phyloP scores from a whole-genome alignment of 1,140 invertebrate species.

The Plectus sambesii region DNA sequence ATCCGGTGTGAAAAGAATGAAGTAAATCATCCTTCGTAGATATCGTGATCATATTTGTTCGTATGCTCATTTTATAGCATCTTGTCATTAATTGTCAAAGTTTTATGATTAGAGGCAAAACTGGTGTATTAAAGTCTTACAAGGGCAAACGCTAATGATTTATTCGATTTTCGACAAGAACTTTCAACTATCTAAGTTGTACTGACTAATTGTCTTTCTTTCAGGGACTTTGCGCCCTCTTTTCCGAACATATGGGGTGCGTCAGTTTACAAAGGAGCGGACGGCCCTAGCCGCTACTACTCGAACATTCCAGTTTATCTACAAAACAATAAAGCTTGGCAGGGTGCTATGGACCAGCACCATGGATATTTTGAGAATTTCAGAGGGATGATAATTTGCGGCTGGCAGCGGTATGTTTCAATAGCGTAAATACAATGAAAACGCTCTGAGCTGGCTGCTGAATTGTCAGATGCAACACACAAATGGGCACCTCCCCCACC shows the following conservation, averaged over 20 bases:
- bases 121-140: not conserved
- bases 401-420: conserved; percentile 14
- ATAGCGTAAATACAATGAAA: not conserved
- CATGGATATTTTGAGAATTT: not conserved
- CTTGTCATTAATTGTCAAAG: conserved; percentile 15
- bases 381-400: conserved; percentile 22
- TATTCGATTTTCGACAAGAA: conserved; percentile 17
- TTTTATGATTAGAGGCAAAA: not conserved
- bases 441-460: too few relatives aligned
- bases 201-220: too few relatives aligned
- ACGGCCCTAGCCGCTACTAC: conserved; percentile 16
- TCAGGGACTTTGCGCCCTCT: too few relatives aligned
- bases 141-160: conserved; percentile 17
- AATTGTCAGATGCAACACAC: too few relatives aligned
- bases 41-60: too few relatives aligned
- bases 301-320: conserved; percentile 18
- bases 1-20: too few relatives aligned
- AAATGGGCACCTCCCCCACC: too few relatives aligned
- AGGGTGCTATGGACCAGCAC: conserved; percentile 10
- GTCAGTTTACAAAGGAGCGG: conserved; percentile 23
- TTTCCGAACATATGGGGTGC: conserved; percentile 22
- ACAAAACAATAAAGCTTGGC: conserved; percentile 16
- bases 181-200: too few relatives aligned
- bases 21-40: too few relatives aligned
- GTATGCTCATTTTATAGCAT: too few relatives aligned